Evolutionary conservation across 1,140 invertebrate species (phyloP).

Genomic region (Bombus cullumanus): DNA sequence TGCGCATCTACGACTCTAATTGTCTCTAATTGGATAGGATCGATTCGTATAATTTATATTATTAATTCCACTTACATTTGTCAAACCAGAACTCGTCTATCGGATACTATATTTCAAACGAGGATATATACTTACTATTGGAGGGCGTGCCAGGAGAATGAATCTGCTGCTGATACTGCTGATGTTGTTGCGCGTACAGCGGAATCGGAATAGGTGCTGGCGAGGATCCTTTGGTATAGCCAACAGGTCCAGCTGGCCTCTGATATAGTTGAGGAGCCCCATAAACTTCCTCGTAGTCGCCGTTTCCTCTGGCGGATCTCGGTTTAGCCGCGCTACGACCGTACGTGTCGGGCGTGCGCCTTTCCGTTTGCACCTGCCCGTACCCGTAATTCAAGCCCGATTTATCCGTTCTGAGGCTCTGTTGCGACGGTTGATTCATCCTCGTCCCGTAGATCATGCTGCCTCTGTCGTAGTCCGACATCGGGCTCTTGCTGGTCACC

Average conservation of each 20-base stretch:
- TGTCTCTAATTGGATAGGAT: too few species aligned
- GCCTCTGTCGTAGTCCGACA: constrained; percentile 71
- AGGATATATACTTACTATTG: constrained; percentile 45
- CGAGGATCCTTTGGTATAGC: constrained; percentile 76
- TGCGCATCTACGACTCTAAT: too few species aligned
- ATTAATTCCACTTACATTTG: too few species aligned
- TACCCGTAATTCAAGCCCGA: constrained; percentile 77
- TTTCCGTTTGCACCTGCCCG: constrained; percentile 81
- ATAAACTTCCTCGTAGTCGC: constrained; percentile 93
- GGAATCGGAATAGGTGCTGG: constrained; percentile 75
- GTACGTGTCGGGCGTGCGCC: constrained; percentile 92
- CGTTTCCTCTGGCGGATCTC: constrained; percentile 72
- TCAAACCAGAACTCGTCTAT: not conserved
- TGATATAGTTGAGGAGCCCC: constrained; percentile 81
- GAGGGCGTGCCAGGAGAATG: constrained; percentile 60
- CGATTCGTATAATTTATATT: not conserved
- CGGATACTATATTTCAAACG: not conserved
- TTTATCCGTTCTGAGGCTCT: constrained; percentile 76
- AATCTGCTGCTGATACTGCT: constrained; percentile 61
- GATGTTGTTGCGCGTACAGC: constrained; percentile 69
- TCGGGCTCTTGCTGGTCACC: constrained; percentile 70
- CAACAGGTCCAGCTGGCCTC: constrained; percentile 81
- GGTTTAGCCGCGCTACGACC: constrained; percentile 85
- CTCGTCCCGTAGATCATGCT: constrained; percentile 75
- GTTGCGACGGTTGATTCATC: constrained; percentile 69